A percentile compares a stretch with the other conserved stretches of the same genome.
Conservation (phyloP, 1,140 invertebrate genomes). For the Chlorops oryzae region DNA sequence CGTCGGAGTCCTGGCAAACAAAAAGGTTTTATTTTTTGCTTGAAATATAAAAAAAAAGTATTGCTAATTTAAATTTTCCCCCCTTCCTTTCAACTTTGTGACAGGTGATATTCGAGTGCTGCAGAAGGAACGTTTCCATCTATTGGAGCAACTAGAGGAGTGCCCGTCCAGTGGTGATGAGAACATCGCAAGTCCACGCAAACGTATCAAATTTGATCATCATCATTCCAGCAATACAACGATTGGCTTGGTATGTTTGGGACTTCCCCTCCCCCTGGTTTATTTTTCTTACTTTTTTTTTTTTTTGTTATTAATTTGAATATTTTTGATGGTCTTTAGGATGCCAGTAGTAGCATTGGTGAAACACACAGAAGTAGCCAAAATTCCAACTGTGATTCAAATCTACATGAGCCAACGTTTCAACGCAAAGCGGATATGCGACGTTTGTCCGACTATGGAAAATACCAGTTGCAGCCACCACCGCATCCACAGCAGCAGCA, state of each 20-base stretch:
- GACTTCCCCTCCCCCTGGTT: background rate
- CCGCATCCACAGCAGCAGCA: constrained; percentile 16
- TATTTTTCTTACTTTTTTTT: background rate
- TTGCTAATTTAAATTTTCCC: background rate
- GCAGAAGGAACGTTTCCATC: constrained; percentile 64
- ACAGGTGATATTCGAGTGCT: constrained; percentile 57
- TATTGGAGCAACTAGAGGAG: constrained; percentile 66
- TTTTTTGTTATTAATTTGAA: constrained; percentile 4
- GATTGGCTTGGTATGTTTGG: constrained; percentile 33
- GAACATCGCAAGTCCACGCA: constrained; percentile 57
- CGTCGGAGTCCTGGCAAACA: constrained; percentile 32
- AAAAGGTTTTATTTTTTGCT: no score
- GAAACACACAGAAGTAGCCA: constrained; percentile 17
- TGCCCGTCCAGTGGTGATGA: constrained; percentile 67
- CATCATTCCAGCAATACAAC: constrained; percentile 47
- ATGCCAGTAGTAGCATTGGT: constrained; percentile 22
- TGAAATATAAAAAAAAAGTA: background rate
- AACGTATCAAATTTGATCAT: constrained; percentile 58
- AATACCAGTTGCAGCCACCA: constrained; percentile 16
- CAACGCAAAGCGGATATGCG: constrained; percentile 42
- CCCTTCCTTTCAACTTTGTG: background rate
- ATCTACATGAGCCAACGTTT: constrained; percentile 36
- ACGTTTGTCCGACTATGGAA: constrained; percentile 31
- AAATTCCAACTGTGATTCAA: constrained; percentile 46
- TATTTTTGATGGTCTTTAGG: constrained; percentile 12